Evolutionary conservation across 2,797 vertebrate genomes (phyloP), one percentile per base, ranked within the genome.

Genomic region (Brachymystax lenok): DNA sequence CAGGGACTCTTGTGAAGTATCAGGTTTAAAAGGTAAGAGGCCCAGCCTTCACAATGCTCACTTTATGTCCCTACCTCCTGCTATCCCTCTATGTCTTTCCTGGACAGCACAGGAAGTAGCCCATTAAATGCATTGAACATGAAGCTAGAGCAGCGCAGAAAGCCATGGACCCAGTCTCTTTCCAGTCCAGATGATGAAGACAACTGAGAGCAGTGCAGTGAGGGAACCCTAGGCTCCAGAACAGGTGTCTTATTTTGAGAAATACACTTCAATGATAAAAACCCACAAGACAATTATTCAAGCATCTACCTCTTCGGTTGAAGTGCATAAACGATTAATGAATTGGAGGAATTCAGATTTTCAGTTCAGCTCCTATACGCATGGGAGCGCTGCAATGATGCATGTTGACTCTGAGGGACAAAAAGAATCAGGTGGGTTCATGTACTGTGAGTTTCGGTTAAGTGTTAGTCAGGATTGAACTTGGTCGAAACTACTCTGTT

Each of bases 241-340:
- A 88, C 89, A 89, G 90, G 90, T 93, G 87, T 87, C 85, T 89
- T 84, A 78, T 79, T 85, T 85, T 83, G 80, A 87, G 84, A 90
- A 93, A 93, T 93, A 91, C 71, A 93, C 93, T 92, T 91, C 88
- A 94, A 93, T 91, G 84, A 87, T 87, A 89, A 91, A 89, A 88
- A 90, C 89, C 89, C 91, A 88, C 75, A 83, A 89, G 89, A 85
- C 88, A 84, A 88, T 91, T 90, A 91, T 90, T 88, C 86, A 87
- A 82, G 81, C 90, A 87, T 88, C 83, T 89, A 83, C 82, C 84
- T 77, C 83, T 80, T 82, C 83, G 82, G 85, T 85, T 84, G 80
- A 85, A 88, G 82, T 82, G 80, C 87, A 91, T 93, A 85, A 87
- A 88, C 90, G 92, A 92, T 92, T 92, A 92, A 93, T 93, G 91